Base-by-base conservation (phyloP, 1,140 invertebrate species). In the Vanessa atalanta region DNA sequence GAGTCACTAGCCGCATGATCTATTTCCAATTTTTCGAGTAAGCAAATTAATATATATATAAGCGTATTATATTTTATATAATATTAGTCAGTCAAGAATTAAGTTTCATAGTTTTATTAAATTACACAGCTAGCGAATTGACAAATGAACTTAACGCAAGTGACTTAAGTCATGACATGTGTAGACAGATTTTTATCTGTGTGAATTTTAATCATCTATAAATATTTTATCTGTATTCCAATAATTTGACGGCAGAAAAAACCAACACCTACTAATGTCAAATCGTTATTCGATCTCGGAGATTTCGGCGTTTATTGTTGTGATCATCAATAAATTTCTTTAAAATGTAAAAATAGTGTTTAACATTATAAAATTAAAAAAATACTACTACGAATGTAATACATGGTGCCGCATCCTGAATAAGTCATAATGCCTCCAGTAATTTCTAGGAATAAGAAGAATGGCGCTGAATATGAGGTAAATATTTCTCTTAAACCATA, bases 391-490 rank as follows among this genome's bases (percentile, higher is more conserved):
- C 14, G 12, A 48, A 47, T 47, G 43, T 65, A 7, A 15, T 65
- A 26, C n/a, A 12, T 37, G 55, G 43, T 16, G 50, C 20, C 15
- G 16, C 48, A 51, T 64, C 16, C 43, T 68, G 53, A 26, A 61
- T 65, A 63, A 57, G 68, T 51, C 65, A 87, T 81, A 71, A 92
- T 92, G 90, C 90, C 90, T 72, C 90, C 90, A 70, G 87, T 92
- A 50, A 92, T 89, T 84, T 88, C 89, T 65, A 90, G 90, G 78
- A 77, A 82, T 66, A 92, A 91, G 80, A 92, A 89, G 77, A 83
- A 84, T 83, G 86, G 86, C 75, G 85, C 89, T 83, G 90, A 92
- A 82, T 92, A 91, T 75, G 90, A 91, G 90, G 90, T 92, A 89
- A 90, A 85, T 86, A 82, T 79, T 79, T 81, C 65, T 77, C 31